These are phyloP conservation scores for Boleophthalmus pectinirostris DNA, from an alignment of 2,113 vertebrate species.

Conservation along the genomic window DNA sequence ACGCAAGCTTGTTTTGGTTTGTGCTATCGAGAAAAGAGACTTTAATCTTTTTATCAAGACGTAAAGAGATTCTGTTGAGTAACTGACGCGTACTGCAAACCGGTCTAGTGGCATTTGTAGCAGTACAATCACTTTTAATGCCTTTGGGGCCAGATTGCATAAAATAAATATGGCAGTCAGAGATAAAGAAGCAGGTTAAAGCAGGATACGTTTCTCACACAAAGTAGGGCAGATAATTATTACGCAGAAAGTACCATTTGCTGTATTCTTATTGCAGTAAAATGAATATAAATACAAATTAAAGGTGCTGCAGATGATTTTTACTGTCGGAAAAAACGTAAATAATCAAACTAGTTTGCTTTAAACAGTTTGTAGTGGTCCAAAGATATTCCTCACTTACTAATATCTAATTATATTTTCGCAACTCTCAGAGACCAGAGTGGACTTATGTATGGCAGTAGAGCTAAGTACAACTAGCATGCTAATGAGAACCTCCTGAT, in stretches of 20 bases:
- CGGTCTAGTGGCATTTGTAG: not conserved
- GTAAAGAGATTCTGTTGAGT: not conserved
- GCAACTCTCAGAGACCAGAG: no score
- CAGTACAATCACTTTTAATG: not conserved
- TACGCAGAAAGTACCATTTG: not conserved
- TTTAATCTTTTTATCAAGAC: not conserved
- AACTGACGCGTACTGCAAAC: slow-evolving; percentile 3
- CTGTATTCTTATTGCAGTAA: no score
- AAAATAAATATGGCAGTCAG: not conserved
- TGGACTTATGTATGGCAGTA: no score
- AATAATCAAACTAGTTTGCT: no score
- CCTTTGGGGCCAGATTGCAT: not conserved
- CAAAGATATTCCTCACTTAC: no score
- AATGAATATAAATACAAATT: no score
- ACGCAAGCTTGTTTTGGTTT: not conserved
- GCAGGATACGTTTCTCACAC: not conserved
- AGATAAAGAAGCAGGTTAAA: not conserved
- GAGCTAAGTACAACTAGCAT: no score
- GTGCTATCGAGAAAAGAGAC: not conserved
- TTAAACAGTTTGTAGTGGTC: no score
- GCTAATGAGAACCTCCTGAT: no score
- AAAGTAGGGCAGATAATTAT: not conserved
- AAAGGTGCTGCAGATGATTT: no score
- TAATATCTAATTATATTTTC: no score
- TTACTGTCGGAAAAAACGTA: no score